Evolutionary conservation across 2,113 vertebrate species (phyloP), one percentile per base, ranked within the genome.

Genomic region (Gopherus evgoodei): DNA sequence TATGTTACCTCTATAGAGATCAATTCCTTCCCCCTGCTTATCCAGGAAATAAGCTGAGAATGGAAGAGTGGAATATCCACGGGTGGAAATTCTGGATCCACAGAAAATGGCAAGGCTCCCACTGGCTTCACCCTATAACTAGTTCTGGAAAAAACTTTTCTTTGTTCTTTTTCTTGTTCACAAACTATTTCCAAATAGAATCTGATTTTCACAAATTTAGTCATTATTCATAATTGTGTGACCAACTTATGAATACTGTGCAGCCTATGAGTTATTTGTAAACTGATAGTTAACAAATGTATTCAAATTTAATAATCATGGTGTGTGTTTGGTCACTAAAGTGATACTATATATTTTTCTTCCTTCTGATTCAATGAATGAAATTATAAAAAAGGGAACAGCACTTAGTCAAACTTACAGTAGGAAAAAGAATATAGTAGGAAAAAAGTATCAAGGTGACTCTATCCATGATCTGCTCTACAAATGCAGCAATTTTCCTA

Each of bases 101-200:
- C 35, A 83, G 5, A 6, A 52, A 86, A 24, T 14, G 35, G 4
- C 11, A 86, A 87, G 89, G 88, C 17, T 65, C 82, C 27, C 17
- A 14, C 69, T 96, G 4, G 62, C 93, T 94, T 44, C 13, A 78
- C 80, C 69, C 69, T 38, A 11, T 21, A 72, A 72, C 31, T 59
- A 0, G 47, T 10, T 22, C 35, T 21, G 35, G 4, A 2, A 0
- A 0, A 1, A 0, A 27, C 27, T 69, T 83, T 52, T 11, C 59
- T 1, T 0, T 4, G 29, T 47, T 89, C 0, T 89, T 83, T 92
- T 94, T 35, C 9, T 2, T 75, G 6, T 8, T 42, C 13, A 44
- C 0, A 84, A 87, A 79, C 53, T 75, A 86, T 44, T 17, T 87
- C 4, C 5, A 88, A 78, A 49, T 65, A 81, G 19, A 52, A 2